These are phyloP conservation scores for Sphyrna mokarran DNA, from an alignment of 2,113 vertebrate genomes.

Conservation along the genomic window DNA sequence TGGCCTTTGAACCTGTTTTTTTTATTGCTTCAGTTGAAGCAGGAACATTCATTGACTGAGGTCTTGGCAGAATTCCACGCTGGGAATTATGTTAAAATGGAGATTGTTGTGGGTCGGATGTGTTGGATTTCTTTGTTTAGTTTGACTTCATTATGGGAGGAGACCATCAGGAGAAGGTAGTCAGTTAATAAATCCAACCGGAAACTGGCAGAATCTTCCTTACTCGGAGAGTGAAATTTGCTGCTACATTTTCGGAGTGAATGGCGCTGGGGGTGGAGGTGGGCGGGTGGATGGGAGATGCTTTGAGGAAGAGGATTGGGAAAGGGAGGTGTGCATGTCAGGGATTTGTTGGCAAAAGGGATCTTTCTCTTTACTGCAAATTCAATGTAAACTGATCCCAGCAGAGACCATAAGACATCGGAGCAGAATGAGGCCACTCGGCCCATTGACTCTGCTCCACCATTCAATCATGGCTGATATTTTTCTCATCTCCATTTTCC, in stretches of 20 bases:
- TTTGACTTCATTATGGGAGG: not conserved
- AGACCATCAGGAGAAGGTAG: no score
- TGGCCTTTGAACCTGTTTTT: not conserved
- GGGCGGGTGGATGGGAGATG: no score
- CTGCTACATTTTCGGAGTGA: no score
- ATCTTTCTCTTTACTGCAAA: not conserved
- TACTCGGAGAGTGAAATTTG: not conserved
- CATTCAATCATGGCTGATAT: no score
- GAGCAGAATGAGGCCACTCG: no score
- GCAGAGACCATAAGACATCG: no score
- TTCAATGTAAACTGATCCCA: not conserved
- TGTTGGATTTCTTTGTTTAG: not conserved
- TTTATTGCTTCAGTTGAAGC: not conserved
- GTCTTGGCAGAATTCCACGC: not conserved
- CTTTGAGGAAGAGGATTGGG: not conserved
- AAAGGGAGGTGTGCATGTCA: not conserved
- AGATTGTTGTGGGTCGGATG: not conserved
- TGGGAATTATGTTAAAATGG: not conserved
- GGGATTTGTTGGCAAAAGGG: not conserved
- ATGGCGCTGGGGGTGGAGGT: no score
- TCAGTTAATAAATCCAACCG: not conserved
- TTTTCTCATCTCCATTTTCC: no score
- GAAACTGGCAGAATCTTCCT: not conserved
- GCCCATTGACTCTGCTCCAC: no score
- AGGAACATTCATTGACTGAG: not conserved